phyloP scores from a whole-genome alignment of 2,888 invertebrate genomes.

The Diarsia dahlii region DNA sequence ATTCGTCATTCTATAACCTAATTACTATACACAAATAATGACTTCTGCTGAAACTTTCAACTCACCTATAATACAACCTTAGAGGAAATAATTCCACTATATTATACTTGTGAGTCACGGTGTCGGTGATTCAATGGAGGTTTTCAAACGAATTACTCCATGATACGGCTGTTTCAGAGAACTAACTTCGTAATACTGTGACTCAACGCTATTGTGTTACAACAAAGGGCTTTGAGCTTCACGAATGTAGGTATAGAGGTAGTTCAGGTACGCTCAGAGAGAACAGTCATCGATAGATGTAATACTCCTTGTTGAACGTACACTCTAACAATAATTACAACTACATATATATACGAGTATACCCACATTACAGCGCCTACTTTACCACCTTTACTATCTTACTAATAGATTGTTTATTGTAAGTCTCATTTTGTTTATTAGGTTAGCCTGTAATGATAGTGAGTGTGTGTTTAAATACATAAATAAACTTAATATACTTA shows the following conservation, averaged over 20 bases:
- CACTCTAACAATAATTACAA: no score
- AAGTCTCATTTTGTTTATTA: no score
- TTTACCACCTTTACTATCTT: no score
- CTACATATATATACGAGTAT: no score
- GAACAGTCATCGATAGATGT: not conserved
- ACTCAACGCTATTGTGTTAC: conserved; percentile 55
- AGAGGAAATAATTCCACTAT: conserved; percentile 35
- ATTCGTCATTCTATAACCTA: conserved; percentile 22
- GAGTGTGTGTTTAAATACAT: no score
- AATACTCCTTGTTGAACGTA: not conserved
- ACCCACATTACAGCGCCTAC: no score
- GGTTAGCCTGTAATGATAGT: no score
- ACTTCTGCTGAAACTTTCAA: conserved; percentile 33
- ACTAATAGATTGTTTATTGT: no score
- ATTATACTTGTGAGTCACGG: conserved; percentile 59
- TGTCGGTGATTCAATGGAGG: conserved; percentile 68
- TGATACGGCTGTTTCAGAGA: conserved; percentile 62
- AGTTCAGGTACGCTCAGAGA: not conserved
- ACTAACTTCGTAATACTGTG: conserved; percentile 66
- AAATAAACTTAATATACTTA: no score
- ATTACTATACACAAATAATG: conserved; percentile 21
- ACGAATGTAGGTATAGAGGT: conserved; percentile 20
- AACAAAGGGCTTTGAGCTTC: conserved; percentile 40
- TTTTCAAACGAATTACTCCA: conserved; percentile 61
- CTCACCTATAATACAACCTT: not conserved